Evolutionary conservation across 2,888 invertebrate species (phyloP), one percentile per base, ranked within the genome.

Genomic region (Drepanosiphum platanoidis): DNA sequence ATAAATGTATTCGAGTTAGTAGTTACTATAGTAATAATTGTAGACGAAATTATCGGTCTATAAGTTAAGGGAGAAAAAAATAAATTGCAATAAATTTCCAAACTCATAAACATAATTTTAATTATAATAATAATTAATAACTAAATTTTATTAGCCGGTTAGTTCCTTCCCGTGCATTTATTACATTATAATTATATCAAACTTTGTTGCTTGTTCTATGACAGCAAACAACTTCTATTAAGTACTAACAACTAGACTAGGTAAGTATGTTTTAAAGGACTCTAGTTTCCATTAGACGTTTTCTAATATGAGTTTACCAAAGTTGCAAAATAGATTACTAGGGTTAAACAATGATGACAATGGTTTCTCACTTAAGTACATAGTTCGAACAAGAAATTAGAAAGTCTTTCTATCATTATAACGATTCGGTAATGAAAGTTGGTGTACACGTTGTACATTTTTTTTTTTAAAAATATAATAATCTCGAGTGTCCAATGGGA

Each of bases 241-340:
- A 66, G 66, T 68, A 46, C 46, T 46, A 32, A 68, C 46, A 66
- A 68, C n/a, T 46, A 68, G 32, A 46, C 42, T 66, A 78, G 42
- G 32, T 79, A 66, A 66, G 66, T 79, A 66, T 46, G 30, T 42
- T 79, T n/a, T 66, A 46, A 79, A 79, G 66, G 30, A 79, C 66
- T 66, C 8, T 66, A 66, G 66, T 79, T 46, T 66, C 32, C 46
- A 68, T 68, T 66, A 79, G 42, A 46, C 11, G n/a, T 34, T 32
- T 79, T 46, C 32, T 66, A 34, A 79, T 79, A 79, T 79, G 46
- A 79, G 66, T 79, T 68, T 66, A 42, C 32, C 5, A 66, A 79
- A 46, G 66, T 66, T 68, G 11, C 32, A 34, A 79, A 66, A 79
- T 68, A 77, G 77, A 77, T 77, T 77, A 78, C 3, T 46, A 46